Percentiles rank a stretch among this genome's conserved stretches.
Conservation (phyloP, 2,888 invertebrate species). For the Unio delphinus region DNA sequence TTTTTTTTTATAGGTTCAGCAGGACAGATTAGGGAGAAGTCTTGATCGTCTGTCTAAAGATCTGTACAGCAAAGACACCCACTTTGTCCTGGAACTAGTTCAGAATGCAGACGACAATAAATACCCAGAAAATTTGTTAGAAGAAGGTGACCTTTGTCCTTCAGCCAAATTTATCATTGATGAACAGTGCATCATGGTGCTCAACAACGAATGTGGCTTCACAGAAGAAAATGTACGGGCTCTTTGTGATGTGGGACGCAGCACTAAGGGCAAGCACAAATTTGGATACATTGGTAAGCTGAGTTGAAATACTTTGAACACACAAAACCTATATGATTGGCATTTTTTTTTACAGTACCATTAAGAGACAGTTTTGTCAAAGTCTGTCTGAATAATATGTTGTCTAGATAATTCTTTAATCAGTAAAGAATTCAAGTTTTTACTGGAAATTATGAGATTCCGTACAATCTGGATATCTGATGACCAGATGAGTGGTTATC, state of each 20-base stretch:
- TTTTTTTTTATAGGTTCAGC: slow-evolving; percentile 44
- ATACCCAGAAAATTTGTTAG: slow-evolving; percentile 55
- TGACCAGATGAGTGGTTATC: no score
- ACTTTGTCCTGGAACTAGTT: slow-evolving; percentile 70
- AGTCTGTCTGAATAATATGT: no score
- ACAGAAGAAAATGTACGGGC: slow-evolving; percentile 64
- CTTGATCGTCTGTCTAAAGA: slow-evolving; percentile 65
- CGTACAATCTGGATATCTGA: no score
- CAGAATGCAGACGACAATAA: slow-evolving; percentile 72
- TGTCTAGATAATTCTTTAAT: no score
- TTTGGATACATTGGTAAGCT: slow-evolving; percentile 69
- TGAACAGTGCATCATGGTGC: slow-evolving; percentile 49
- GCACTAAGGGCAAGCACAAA: slow-evolving; percentile 70
- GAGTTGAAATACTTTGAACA: no score
- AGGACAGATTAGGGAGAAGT: slow-evolving; percentile 68
- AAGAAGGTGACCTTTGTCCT: slow-evolving; percentile 39
- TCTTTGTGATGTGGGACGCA: slow-evolving; percentile 71
- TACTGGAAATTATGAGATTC: no score
- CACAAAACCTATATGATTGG: no score
- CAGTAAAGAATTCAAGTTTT: no score
- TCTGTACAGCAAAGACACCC: slow-evolving; percentile 69
- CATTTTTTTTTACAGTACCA: no score
- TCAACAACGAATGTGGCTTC: slow-evolving; percentile 70
- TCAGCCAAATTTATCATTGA: slow-evolving; percentile 61
- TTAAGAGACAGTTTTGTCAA: no score